Evolutionary conservation across 2,888 invertebrate genomes (phyloP).

Genomic region (Nomada fucata): DNA sequence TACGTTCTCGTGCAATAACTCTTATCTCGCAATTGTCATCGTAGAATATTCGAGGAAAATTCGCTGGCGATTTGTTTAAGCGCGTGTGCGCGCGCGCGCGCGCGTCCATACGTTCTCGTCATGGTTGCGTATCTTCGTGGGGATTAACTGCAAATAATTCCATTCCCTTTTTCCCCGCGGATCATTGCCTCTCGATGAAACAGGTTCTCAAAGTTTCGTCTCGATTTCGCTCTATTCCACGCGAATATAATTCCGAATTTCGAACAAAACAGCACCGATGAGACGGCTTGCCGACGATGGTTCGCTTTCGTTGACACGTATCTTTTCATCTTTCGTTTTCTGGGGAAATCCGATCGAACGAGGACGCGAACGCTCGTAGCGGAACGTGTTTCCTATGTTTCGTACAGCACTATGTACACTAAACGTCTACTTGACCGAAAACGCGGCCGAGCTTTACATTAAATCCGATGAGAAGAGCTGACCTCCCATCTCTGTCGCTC

Average conservation of each 20-base stretch:
- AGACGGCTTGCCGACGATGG: not conserved
- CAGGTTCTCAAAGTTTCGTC: not conserved
- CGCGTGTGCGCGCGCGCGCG: not conserved
- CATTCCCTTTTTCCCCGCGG: conserved; percentile 36
- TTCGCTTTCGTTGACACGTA: not conserved
- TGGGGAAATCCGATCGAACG: not conserved
- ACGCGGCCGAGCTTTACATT: conserved; percentile 68
- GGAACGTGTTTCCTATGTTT: conserved; percentile 58
- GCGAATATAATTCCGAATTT: not conserved
- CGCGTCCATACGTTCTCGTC: conserved; percentile 24
- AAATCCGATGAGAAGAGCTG: conserved; percentile 74
- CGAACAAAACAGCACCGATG: conserved; percentile 1
- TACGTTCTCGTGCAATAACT: conserved; percentile 13
- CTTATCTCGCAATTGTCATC: conserved; percentile 53
- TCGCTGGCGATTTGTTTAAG: conserved; percentile 8
- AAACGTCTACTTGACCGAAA: conserved; percentile 77
- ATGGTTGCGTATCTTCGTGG: conserved; percentile 24
- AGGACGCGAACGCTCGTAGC: conserved; percentile 9
- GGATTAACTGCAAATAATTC: conserved; percentile 51
- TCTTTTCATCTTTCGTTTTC: not conserved
- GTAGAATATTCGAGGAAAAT: conserved; percentile 38
- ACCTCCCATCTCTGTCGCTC: conserved; percentile 22
- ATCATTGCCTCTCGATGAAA: not conserved
- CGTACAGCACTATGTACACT: conserved; percentile 78
- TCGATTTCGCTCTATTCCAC: not conserved